Percentiles rank a stretch among this genome's conserved stretches.
Evolutionary conservation across 2,113 vertebrate genomes (phyloP).

Genomic region (Solenodon paradoxus): DNA sequence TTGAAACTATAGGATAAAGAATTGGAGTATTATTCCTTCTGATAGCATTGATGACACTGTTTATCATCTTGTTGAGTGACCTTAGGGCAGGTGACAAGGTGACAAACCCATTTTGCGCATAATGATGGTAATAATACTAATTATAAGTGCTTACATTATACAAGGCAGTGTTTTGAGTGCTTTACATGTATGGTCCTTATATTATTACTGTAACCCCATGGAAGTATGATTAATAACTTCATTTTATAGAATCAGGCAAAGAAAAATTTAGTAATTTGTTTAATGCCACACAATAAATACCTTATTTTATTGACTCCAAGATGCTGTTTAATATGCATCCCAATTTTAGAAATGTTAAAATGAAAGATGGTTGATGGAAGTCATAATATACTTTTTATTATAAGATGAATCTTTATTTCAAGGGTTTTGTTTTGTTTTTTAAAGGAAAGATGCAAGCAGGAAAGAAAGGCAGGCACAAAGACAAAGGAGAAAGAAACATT

Average conservation of each 20-base stretch:
- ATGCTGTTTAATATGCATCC: neutral
- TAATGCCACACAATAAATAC: neutral
- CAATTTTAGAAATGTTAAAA: neutral
- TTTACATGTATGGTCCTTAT: slow-evolving; percentile 20
- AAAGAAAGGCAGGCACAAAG: too few relatives aligned
- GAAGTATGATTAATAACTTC: neutral
- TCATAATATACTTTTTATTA: neutral
- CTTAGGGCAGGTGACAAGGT: slow-evolving; percentile 2
- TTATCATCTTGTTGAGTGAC: neutral
- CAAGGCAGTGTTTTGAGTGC: neutral
- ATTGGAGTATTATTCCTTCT: neutral
- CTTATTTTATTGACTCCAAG: neutral
- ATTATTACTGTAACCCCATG: neutral
- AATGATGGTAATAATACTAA: neutral
- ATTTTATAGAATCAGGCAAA: slow-evolving; percentile 19
- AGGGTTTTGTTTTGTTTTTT: too few relatives aligned
- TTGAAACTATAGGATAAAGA: neutral
- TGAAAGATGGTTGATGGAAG: slow-evolving; percentile 1
- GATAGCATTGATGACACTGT: neutral
- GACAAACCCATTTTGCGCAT: neutral
- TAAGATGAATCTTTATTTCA: neutral
- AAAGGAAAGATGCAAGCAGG: too few relatives aligned
- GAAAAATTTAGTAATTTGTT: slow-evolving; percentile 17
- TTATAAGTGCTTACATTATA: neutral
- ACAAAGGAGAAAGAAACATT: too few relatives aligned